Base-by-base conservation (phyloP, 2,888 invertebrate genomes). In the Hydropsyche betteni region DNA sequence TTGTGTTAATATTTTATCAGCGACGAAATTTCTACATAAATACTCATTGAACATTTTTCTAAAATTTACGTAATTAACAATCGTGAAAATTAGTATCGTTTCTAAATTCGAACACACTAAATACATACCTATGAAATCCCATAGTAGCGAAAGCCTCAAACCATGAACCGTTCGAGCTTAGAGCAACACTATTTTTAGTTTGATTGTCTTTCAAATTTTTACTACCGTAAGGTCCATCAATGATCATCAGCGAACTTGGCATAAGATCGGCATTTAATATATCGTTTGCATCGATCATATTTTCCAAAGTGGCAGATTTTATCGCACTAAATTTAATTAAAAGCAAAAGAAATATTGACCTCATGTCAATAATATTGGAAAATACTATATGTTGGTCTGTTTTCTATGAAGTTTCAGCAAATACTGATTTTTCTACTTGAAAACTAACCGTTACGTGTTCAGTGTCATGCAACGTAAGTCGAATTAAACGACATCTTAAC, bases 1-100 rank as follows among this genome's bases (percentile, higher is more conserved):
- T 80, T 92, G 91, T 8, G 88, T 88, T 55, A 93, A 83, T 79
- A 94, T 93, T 84, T 92, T 91, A 80, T 92, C 91, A 0, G 93
- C 93, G 53, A 94, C 83, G 82, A 91, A 94, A 81, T 90, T 92
- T 51, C 92, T 89, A 80, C 93, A 93, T 68, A 92, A 85, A 82
- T 92, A 94, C 82, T 94, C 92, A 81, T 93, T 93, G 91, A 94
- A 93, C 89, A 91, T 92, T 83, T 89, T 89, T 81, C 93, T 93
- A 81, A 2, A 82, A 78, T 58, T 58, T 5, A 1, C n/a, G 8
- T 58, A 58, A 16, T 36, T 64, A 16, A n/a, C 69, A 58, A 55
- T 24, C 68, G 72, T 77, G 72, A 71, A 36, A 70, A 76, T 61
- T 38, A 24, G 53, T 53, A 68, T 0, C 10, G 7, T 52, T 6